phyloP scores from a whole-genome alignment of 2,797 vertebrate species.

The Tauraco hartlaubi region DNA sequence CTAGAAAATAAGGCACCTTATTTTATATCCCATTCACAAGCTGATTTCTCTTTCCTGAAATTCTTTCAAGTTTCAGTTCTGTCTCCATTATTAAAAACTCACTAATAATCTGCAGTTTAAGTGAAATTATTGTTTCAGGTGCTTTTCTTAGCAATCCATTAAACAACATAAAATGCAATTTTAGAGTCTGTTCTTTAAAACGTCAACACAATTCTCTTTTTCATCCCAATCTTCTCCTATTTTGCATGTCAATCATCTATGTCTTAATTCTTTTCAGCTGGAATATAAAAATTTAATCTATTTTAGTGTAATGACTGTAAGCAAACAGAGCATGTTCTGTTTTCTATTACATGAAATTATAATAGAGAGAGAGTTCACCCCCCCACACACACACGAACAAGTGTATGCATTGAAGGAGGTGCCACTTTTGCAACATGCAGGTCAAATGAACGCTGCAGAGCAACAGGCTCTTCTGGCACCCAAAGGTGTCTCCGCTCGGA shows the following conservation, averaged over 20 bases:
- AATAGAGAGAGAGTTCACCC: background rate
- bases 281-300: slow-evolving; percentile 18
- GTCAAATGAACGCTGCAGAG: background rate
- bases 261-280: slow-evolving; percentile 45
- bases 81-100: background rate
- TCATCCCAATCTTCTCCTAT: background rate
- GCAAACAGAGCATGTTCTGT: background rate
- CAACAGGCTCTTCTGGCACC: background rate
- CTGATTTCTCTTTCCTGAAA: background rate
- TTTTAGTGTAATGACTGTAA: slow-evolving; percentile 2
- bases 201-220: background rate
- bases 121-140: slow-evolving; percentile 17
- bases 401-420: background rate
- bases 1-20: background rate
- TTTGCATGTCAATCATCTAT: slow-evolving; percentile 10
- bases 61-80: background rate
- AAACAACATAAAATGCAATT: slow-evolving; percentile 18
- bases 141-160: slow-evolving; percentile 16
- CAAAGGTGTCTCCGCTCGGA: background rate
- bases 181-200: background rate
- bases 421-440: background rate
- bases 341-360: background rate
- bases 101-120: background rate
- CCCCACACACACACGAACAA: background rate
- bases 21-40: background rate